Evolutionary conservation across 2,888 invertebrate genomes (phyloP), one percentile per base, ranked within the genome.

Genomic region (Volucella bombylans): DNA sequence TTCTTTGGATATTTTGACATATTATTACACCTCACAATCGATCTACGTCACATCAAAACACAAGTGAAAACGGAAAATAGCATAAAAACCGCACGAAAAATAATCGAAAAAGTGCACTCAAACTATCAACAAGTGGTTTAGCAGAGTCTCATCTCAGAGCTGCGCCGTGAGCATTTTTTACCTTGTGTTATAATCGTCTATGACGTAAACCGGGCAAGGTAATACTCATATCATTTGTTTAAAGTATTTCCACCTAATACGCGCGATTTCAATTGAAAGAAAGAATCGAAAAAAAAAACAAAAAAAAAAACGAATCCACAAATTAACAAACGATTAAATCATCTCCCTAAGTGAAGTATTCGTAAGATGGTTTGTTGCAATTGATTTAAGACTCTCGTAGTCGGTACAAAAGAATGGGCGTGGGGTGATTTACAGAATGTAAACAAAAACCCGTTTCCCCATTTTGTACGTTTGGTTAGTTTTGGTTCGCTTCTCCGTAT

Each of bases 141-240:
- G 31, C 9, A 38, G 55, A 81, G 50, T 72, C 77, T 6, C 31
- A 31, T 31, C 31, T 31, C 31, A 31, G 31, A 31, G 80, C 81
- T 85, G 68, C 72, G 81, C 81, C 72, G 76, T 81, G 54, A 57
- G 43, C 71, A 6, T 31, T 9, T 76, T 67, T 85, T 85, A 81
- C 85, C 85, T 85, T 85, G 81, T 72, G 72, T 72, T 85, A 85
- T 77, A 85, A 68, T 81, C 77, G 85, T 85, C 76, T 77, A 85
- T 85, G 85, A 85, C 85, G 85, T 85, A 85, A 85, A 85, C 81
- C 81, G 85, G 85, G 81, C 61, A 85, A 85, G 85, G 85, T 85
- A 85, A 85, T 69, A 80, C 41, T 77, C 80, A 71, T 72, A 31
- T 31, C 31, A 31, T 31, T 31, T 72, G 71, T 80, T 80, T 65